Base-by-base conservation (phyloP, 2,888 invertebrate species). In the Caenorhabditis imperialis region DNA sequence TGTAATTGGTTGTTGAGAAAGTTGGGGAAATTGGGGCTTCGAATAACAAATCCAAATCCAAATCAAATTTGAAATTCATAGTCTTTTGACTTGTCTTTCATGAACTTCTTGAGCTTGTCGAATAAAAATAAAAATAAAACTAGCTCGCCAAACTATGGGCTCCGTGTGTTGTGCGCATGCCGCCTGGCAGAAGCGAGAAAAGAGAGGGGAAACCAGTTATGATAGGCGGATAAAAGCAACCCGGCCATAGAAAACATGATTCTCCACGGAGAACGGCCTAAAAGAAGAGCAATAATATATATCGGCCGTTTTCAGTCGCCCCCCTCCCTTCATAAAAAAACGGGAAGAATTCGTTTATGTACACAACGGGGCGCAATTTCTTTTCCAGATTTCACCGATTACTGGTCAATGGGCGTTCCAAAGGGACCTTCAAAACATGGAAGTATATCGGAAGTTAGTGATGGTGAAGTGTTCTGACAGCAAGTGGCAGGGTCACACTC, bases 321-420 rank as follows among this genome's bases (percentile, higher is more conserved):
- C 30, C 42, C 40, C 25, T 40, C n/a, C 53, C 40, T 55, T 35
- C 47, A 55, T 55, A 63, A 48, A 45, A 33, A 48, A 33, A 33
- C 53, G 48, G 40, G 30, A 48, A 50, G 30, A 48, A 27, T 37
- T 44, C 6, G 6, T 30, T 30, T 10, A 7, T 10, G 18, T 30
- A 35, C 50, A 55, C 23, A 47, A 33, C 30, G 27, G 47, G 30
- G 48, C 37, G 40, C 63, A 63, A 63, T 54, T 65, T 55, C 55
- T 48, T 55, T 55, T 65, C 55, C 55, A 65, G 65, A 65, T 65
- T 55, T 63, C 38, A 8, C 35, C 27, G 48, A 48, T 58, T 30
- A 7, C 30, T 30, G 10, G 30, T 7, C 30, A 7, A 30, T 6
- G 10, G 10, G 30, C 30, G 7, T 30, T 30, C 7, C 6, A 30